Evolutionary conservation across 2,888 invertebrate species (phyloP).

Genomic region (Andrena dorsata): DNA sequence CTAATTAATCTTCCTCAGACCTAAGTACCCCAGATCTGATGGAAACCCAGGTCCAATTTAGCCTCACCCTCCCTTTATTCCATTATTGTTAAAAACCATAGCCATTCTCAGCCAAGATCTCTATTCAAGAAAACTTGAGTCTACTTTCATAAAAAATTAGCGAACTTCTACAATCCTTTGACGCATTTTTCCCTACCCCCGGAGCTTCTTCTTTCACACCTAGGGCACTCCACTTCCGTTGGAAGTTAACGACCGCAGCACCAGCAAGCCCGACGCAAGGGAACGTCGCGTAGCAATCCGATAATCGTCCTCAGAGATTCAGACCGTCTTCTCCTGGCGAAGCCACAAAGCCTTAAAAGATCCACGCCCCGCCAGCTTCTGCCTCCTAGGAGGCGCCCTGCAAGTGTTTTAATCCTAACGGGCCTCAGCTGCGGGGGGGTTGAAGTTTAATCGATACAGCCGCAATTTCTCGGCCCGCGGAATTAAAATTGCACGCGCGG

Average conservation of each 20-base stretch:
- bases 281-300: background rate
- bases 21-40: background rate
- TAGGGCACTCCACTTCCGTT: too few species aligned
- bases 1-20: background rate
- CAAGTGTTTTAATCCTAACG: slow-evolving; percentile 48
- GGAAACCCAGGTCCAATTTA: background rate
- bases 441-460: slow-evolving; percentile 60
- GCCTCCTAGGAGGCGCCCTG: slow-evolving; percentile 8
- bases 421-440: slow-evolving; percentile 18
- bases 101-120: too few species aligned
- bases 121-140: too few species aligned
- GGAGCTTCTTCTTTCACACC: too few species aligned
- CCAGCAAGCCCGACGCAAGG: too few species aligned
- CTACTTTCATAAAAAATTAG: too few species aligned
- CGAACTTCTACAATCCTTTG: too few species aligned
- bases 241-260: too few species aligned
- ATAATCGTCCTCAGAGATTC: slow-evolving; percentile 1
- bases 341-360: slow-evolving; percentile 53
- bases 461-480: slow-evolving; percentile 43
- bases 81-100: too few species aligned
- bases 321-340: background rate
- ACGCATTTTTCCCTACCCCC: too few species aligned
- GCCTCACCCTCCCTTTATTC: too few species aligned
- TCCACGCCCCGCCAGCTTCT: slow-evolving; percentile 33
- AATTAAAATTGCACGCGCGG: slow-evolving; percentile 59